Evolutionary conservation across 2,113 vertebrate genomes (phyloP).

Genomic region (Eublepharis macularius): DNA sequence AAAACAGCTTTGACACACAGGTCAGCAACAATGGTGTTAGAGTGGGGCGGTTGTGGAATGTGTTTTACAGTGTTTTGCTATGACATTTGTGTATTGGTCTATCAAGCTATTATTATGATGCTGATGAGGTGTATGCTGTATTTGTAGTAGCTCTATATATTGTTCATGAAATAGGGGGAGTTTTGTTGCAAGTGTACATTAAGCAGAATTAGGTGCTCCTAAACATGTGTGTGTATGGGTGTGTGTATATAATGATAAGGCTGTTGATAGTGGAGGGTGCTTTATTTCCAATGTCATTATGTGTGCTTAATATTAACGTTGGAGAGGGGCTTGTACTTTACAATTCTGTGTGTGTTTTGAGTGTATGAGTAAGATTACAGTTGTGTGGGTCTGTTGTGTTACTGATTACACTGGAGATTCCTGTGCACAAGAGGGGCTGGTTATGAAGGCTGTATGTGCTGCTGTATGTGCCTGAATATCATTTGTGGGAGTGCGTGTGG

Average conservation of each 20-base stretch:
- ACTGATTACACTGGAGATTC: neutral
- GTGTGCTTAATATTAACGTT: neutral
- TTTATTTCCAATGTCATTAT: constrained; percentile 27
- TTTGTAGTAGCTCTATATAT: neutral
- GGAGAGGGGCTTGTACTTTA: neutral
- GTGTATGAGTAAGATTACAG: neutral
- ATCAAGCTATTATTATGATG: constrained; percentile 12
- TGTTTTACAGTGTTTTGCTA: neutral
- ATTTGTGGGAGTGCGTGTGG: accelerated
- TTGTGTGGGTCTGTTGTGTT: neutral
- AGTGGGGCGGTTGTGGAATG: neutral
- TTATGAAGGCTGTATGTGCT: accelerated
- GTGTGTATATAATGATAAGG: neutral
- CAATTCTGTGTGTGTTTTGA: neutral
- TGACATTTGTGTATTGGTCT: neutral
- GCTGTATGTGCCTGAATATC: accelerated
- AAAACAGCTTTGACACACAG: constrained; percentile 86
- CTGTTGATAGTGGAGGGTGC: neutral
- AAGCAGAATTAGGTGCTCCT: neutral
- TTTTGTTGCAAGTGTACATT: neutral
- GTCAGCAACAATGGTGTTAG: constrained; percentile 72
- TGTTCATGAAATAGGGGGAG: neutral
- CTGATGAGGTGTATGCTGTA: neutral
- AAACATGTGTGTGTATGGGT: neutral
- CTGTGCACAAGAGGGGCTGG: neutral